A percentile compares a stretch with the other conserved stretches of the same genome.
phyloP scores from a whole-genome alignment of 2,888 invertebrate genomes.

The Elysia crispata region DNA sequence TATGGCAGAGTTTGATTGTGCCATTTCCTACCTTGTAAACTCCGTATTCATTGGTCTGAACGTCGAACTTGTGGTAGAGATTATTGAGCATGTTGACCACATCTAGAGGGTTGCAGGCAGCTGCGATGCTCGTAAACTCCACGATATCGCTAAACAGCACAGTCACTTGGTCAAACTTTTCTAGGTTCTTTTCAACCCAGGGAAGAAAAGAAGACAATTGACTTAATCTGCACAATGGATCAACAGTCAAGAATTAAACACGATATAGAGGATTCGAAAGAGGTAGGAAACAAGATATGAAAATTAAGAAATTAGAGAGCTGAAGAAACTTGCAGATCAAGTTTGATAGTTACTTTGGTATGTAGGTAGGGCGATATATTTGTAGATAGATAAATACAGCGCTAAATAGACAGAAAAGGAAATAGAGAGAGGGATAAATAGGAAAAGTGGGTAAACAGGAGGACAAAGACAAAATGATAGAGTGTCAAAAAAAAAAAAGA shows the following conservation, averaged over 20 bases:
- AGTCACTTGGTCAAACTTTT: slow-evolving; percentile 65
- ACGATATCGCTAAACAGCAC: slow-evolving; percentile 73
- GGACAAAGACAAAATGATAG: too few species aligned
- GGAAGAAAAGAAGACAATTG: too few species aligned
- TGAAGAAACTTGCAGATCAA: too few species aligned
- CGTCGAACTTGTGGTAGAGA: slow-evolving; percentile 67
- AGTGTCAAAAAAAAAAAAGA: too few species aligned
- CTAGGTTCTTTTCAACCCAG: too few species aligned
- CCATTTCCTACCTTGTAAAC: slow-evolving; percentile 34
- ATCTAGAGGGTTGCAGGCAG: slow-evolving; percentile 63
- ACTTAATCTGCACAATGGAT: too few species aligned
- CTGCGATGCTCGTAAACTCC: slow-evolving; percentile 68
- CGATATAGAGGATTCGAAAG: too few species aligned
- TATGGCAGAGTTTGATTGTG: too few species aligned
- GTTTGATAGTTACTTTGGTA: not conserved
- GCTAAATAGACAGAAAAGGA: not conserved
- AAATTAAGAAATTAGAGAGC: not conserved
- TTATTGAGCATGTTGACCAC: slow-evolving; percentile 69
- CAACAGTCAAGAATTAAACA: too few species aligned
- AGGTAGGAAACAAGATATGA: not conserved
- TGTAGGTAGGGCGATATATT: not conserved
- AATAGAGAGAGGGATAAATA: too few species aligned
- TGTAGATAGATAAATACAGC: not conserved
- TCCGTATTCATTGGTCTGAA: slow-evolving; percentile 57
- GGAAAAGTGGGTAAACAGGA: too few species aligned